These are phyloP conservation scores for Tauraco hartlaubi DNA, from an alignment of 2,797 vertebrate genomes.

Conservation along the genomic window DNA sequence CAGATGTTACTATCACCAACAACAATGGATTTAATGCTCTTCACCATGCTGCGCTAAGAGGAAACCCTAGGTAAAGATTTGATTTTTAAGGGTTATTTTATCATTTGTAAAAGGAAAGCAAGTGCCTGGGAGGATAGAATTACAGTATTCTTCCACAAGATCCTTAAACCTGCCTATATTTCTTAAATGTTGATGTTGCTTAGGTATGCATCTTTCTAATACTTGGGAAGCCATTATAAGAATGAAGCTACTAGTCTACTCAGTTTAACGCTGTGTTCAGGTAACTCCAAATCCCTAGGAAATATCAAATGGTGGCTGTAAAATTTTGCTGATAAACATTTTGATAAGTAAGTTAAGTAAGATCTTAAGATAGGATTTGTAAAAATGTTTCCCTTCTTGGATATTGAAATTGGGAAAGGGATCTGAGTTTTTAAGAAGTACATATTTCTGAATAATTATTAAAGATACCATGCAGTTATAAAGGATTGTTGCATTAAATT, in stretches of 20 bases:
- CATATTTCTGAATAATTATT: background rate
- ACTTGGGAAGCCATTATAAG: background rate
- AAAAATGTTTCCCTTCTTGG: background rate
- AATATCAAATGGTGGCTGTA: background rate
- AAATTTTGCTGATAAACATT: background rate
- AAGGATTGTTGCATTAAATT: background rate
- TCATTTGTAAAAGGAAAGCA: background rate
- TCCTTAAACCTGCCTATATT: background rate
- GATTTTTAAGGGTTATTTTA: background rate
- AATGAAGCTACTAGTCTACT: background rate
- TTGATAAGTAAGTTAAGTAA: background rate
- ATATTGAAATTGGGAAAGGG: background rate
- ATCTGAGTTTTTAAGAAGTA: background rate
- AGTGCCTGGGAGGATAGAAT: background rate
- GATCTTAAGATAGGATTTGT: background rate
- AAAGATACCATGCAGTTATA: background rate
- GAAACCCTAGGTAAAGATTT: conserved; percentile 93
- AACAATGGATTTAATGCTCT: conserved; percentile 99
- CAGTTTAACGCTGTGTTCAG: background rate
- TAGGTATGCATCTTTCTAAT: background rate
- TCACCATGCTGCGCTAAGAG: conserved; percentile 95
- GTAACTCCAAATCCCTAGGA: background rate
- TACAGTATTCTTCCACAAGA: background rate
- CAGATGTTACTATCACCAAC: conserved; percentile 98
- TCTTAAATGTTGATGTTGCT: background rate